These are phyloP conservation scores for Microcebus lehilahytsara DNA, from an alignment of 2,113 vertebrate species.

Conservation along the genomic window DNA sequence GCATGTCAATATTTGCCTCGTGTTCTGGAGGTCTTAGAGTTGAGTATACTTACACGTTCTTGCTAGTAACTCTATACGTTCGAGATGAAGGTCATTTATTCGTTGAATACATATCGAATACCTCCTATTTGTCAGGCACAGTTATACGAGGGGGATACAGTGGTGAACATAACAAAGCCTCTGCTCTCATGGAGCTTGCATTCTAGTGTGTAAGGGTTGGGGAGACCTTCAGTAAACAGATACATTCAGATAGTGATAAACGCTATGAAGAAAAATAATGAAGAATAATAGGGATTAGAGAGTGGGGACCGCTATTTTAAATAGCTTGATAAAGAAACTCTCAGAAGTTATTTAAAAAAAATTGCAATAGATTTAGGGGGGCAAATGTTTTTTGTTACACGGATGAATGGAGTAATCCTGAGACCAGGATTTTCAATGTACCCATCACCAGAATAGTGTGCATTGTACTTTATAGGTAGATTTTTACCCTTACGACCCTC, in stretches of 20 bases:
- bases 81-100: neutral
- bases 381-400: too few species aligned
- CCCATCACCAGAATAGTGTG: too few species aligned
- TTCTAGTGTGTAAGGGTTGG: neutral
- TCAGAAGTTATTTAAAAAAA: neutral
- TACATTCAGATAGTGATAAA: neutral
- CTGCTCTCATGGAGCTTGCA: neutral
- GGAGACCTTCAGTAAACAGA: neutral
- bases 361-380: too few species aligned
- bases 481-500: too few species aligned
- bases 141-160: neutral
- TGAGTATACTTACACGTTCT: neutral
- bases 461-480: too few species aligned
- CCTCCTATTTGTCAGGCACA: neutral
- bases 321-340: neutral
- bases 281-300: neutral
- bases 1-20: too few species aligned
- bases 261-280: neutral
- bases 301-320: slow-evolving; percentile 1
- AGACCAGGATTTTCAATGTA: too few species aligned
- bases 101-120: neutral
- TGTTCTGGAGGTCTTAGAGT: neutral
- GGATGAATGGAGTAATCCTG: too few species aligned
- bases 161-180: neutral
- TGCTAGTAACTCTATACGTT: neutral